phyloP scores from a whole-genome alignment of 2,797 vertebrate genomes.

The Rousettus madagascariensis region DNA sequence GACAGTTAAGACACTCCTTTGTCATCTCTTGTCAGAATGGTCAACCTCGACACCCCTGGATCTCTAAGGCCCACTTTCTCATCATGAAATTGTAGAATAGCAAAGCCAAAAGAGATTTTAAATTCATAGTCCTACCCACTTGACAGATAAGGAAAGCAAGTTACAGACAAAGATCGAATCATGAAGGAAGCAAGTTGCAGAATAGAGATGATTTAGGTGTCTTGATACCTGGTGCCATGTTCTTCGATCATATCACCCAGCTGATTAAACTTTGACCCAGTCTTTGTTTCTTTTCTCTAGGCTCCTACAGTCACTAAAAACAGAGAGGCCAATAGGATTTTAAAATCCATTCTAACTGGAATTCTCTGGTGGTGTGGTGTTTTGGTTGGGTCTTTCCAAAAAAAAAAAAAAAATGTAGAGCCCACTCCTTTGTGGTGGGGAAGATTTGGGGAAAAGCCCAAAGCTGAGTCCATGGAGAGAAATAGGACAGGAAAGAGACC shows the following conservation, averaged over 20 bases:
- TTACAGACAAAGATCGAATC: not conserved
- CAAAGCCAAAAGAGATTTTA: not conserved
- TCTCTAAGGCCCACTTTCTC: not conserved
- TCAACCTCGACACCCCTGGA: not conserved
- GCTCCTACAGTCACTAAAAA: not conserved
- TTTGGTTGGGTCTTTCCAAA: not conserved
- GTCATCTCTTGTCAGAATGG: not conserved
- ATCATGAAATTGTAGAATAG: not conserved
- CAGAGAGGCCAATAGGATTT: not conserved
- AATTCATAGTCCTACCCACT: not conserved
- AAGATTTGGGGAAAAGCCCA: not conserved
- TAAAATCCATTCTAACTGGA: not conserved
- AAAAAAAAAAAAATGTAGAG: not conserved
- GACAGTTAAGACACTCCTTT: not conserved
- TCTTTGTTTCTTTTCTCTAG: not conserved
- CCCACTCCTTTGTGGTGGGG: no score
- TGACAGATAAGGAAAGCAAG: not conserved
- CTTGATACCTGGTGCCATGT: not conserved
- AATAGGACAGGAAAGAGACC: not conserved
- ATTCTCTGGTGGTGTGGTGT: not conserved
- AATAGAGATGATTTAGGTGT: not conserved
- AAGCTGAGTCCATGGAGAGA: not conserved
- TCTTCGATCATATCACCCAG: not conserved
- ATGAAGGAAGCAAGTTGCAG: not conserved
- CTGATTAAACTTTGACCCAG: not conserved